Evolutionary conservation across 2,113 vertebrate species (phyloP), one percentile per base, ranked within the genome.

Genomic region (Gallinago media): DNA sequence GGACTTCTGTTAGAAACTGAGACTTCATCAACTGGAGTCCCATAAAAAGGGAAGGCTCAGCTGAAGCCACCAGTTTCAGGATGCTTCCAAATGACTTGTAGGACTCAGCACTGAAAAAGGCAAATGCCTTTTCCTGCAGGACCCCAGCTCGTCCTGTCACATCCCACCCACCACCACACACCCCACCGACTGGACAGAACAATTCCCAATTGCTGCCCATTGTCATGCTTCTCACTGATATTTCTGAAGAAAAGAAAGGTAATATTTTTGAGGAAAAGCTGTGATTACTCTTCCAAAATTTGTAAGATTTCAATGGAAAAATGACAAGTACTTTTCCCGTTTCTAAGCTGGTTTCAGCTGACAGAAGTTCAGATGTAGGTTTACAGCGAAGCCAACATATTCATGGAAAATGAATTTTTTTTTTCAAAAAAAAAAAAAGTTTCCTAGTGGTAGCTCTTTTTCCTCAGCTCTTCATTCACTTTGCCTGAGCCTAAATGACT

Each of bases 381-480:
- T 93, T 92, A 62, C 61, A 66, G 5, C 0, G 25, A 88, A 94
- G 88, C 94, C 90, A 94, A 84, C 36, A 31, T 59, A 86, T 75
- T 73, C 16, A 61, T 58, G 95, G 92, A 95, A 97, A 95, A 93
- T 38, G 29, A 71, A 62, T 77, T 94, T 62, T 23, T 26, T 22
- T 19, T 38, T 38, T 38, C 9, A 38, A 38, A 38, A 38, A 58
- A 16, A 31, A 62, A 71, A 74, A 63, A 66, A 3, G 34, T 85
- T 88, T 88, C 79, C 90, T 65, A 23, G 56, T 12, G 23, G 76
- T 29, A 73, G 52, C 52, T 32, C 55, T 90, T 91, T 86, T 67
- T 83, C 83, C 88, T 91, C 95, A 87, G 89, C 73, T 92, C 92
- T 85, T 86, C 73, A 56, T 38, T 92, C 85, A 76, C 61, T 85